These are phyloP conservation scores for Pomatostomus ruficeps DNA, from an alignment of 2,113 vertebrate genomes.

Conservation along the genomic window DNA sequence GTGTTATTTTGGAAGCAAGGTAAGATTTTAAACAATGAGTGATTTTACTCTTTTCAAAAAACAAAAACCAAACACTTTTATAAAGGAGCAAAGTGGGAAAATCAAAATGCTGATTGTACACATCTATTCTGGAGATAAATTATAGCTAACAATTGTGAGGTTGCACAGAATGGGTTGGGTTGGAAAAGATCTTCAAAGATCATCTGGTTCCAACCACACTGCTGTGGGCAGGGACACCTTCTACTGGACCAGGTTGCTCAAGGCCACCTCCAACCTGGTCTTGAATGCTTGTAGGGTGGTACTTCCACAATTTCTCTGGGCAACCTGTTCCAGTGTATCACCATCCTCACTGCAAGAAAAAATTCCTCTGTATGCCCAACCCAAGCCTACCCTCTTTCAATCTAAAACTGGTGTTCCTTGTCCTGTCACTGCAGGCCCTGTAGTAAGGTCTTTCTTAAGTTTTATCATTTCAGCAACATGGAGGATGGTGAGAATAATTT, in stretches of 20 bases:
- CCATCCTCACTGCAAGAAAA: fast-evolving
- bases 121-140: neutral
- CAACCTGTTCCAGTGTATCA: neutral
- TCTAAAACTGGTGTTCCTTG: neutral
- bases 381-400: neutral
- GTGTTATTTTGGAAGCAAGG: neutral
- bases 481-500: neutral
- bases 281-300: neutral
- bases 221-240: neutral
- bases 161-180: neutral
- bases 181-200: neutral
- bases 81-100: neutral
- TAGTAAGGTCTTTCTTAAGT: neutral
- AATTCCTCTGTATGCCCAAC: neutral
- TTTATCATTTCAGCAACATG: fast-evolving
- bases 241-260: neutral
- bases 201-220: neutral
- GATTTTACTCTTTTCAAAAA: neutral
- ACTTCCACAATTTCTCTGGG: neutral
- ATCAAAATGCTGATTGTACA: neutral
- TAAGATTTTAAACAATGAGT: neutral
- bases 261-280: neutral
- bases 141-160: neutral
- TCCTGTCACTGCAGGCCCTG: neutral
- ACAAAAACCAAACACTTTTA: neutral